A percentile compares a stretch with the other conserved stretches of the same genome.
These are phyloP conservation scores for Notocelia uddmanniana DNA, from an alignment of 2,888 invertebrate genomes.

Conservation along the genomic window DNA sequence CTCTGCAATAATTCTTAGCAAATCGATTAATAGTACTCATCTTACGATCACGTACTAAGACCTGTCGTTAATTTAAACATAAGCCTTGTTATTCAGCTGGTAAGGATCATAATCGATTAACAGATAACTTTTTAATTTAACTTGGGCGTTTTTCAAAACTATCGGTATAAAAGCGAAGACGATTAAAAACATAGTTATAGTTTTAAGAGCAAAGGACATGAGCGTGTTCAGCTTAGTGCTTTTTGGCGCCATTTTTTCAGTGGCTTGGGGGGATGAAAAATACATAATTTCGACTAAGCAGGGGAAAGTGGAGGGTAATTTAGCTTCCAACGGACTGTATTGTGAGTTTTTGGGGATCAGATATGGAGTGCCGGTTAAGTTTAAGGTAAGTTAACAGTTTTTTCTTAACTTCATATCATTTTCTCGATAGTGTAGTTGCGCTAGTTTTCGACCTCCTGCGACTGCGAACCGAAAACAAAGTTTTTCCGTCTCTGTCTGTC, in stretches of 20 bases:
- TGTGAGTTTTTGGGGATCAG: conserved; percentile 75
- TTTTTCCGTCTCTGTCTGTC: no score
- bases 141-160: conserved; percentile 15
- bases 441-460: no score
- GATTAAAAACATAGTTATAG: conserved; percentile 23
- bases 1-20: conserved; percentile 30
- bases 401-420: background rate
- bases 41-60: conserved; percentile 17
- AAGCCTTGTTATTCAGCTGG: background rate
- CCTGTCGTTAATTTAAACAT: background rate
- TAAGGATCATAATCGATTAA: background rate
- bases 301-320: conserved; percentile 72
- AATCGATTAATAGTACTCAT: conserved; percentile 25
- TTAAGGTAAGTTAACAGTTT: conserved; percentile 59
- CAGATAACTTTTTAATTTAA: conserved; percentile 5
- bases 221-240: conserved; percentile 50
- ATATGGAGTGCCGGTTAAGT: conserved; percentile 71
- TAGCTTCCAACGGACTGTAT: conserved; percentile 66
- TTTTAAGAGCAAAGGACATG: conserved; percentile 45
- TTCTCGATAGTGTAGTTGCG: background rate
- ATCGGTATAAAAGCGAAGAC: conserved; percentile 30
- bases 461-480: no score
- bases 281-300: conserved; percentile 70
- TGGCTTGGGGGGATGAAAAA: conserved; percentile 56
- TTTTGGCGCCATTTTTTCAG: conserved; percentile 56